Evolutionary conservation across 1,140 invertebrate species (phyloP).

Genomic region (Drosophila jambulina): DNA sequence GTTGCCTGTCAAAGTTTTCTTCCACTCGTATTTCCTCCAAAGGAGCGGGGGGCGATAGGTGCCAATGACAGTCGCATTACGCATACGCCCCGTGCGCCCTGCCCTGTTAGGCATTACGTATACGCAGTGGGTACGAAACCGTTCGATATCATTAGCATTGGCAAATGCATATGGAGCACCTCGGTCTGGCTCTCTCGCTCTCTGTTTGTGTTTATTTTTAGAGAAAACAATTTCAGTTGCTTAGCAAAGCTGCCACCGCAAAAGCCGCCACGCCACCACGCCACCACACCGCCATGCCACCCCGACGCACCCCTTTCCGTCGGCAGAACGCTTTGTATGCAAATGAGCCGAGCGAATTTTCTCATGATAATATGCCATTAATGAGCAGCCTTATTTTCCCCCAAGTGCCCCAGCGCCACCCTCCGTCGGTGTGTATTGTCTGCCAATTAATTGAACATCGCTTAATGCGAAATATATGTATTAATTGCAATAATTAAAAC

Average conservation of each 20-base stretch:
- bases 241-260: conserved; percentile 29
- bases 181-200: background rate
- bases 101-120: conserved; percentile 15
- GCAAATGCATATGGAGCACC: conserved; percentile 24
- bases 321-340: conserved; percentile 38
- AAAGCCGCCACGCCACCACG: background rate
- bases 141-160: conserved; percentile 43
- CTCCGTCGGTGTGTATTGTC: conserved; percentile 12
- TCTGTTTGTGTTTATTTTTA: conserved; percentile 21
- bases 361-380: conserved; percentile 53
- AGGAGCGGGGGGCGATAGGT: background rate
- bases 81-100: conserved; percentile 25
- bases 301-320: background rate
- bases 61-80: conserved; percentile 34
- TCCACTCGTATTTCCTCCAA: conserved; percentile 15
- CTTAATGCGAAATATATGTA: conserved; percentile 42
- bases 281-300: background rate
- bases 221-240: conserved; percentile 49
- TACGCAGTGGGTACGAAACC: conserved; percentile 24
- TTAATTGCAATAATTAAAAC: conserved; percentile 51
- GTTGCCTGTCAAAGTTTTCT: conserved; percentile 28
- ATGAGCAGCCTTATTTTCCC: conserved; percentile 41
- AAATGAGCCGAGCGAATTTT: conserved; percentile 44
- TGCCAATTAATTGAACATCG: conserved; percentile 51
- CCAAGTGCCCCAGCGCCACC: background rate